A percentile compares a stretch with the other conserved stretches of the same genome.
Conservation (phyloP, 2,797 vertebrate genomes). For the Alouatta caraya region DNA sequence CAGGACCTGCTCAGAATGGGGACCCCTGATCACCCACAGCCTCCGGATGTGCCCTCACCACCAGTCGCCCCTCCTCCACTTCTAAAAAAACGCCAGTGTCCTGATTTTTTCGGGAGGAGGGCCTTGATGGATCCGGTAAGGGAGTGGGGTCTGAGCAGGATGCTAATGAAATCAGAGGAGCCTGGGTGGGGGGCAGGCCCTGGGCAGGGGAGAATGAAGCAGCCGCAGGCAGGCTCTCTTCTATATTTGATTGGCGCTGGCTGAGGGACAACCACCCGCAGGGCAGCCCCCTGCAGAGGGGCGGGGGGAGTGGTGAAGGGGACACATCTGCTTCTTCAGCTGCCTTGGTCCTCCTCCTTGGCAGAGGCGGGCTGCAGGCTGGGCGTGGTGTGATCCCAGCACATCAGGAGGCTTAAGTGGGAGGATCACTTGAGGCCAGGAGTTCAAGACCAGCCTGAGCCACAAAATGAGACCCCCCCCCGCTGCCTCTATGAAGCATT, state of each 20-base stretch:
- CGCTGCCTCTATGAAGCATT: neutral
- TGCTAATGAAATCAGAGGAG: neutral
- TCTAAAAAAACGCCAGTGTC: neutral
- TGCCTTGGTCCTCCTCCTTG: neutral
- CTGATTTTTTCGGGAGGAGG: neutral
- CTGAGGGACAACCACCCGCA: conserved; percentile 66
- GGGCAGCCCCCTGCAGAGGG: conserved; percentile 72
- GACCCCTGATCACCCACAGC: neutral
- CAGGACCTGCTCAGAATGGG: neutral
- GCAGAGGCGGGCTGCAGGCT: neutral
- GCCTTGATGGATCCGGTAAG: neutral
- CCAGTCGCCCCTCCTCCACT: neutral
- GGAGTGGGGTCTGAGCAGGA: neutral
- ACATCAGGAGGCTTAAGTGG: neutral
- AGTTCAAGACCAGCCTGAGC: neutral
- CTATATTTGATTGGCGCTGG: conserved; percentile 67
- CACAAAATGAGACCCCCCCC: neutral
- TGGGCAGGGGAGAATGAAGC: neutral
- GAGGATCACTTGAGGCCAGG: neutral
- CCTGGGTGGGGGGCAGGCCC: neutral
- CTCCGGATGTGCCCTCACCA: neutral
- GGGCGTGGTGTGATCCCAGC: neutral
- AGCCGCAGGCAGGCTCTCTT: conserved; percentile 47
- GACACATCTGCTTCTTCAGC: neutral
- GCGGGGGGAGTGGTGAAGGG: neutral